A percentile compares a stretch with the other conserved stretches of the same genome.
phyloP scores from a whole-genome alignment of 1,140 invertebrate genomes.

The Ylistrum balloti region DNA sequence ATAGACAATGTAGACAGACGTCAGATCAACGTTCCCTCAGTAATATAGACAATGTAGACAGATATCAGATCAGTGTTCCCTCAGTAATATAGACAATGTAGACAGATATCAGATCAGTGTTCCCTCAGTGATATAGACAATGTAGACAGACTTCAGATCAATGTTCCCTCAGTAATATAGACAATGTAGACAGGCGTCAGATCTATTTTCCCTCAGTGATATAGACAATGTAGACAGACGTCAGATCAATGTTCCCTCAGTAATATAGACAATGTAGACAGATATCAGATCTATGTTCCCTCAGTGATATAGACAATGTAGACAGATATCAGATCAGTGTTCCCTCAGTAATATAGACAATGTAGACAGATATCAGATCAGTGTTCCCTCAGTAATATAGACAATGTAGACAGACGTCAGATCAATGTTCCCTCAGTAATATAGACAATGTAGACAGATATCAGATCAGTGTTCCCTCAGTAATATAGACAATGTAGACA shows the following conservation, averaged over 20 bases:
- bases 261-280: not conserved
- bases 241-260: not conserved
- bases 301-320: not conserved
- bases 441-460: not conserved
- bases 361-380: too few species aligned
- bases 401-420: too few species aligned
- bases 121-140: too few species aligned
- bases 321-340: too few species aligned
- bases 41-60: not conserved
- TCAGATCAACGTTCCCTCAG: not conserved
- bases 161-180: too few species aligned
- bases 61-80: not conserved
- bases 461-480: not conserved
- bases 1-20: not conserved
- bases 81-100: not conserved
- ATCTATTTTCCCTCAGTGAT: too few species aligned
- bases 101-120: too few species aligned
- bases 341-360: too few species aligned
- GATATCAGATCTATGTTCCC: not conserved
- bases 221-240: not conserved
- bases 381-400: too few species aligned
- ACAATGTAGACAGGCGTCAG: too few species aligned
- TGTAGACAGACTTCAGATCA: too few species aligned
- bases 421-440: too few species aligned
- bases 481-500: not conserved